Percentiles rank a stretch among this genome's conserved stretches.
Evolutionary conservation across 2,888 invertebrate species (phyloP).

Genomic region (Tridacna gigas): DNA sequence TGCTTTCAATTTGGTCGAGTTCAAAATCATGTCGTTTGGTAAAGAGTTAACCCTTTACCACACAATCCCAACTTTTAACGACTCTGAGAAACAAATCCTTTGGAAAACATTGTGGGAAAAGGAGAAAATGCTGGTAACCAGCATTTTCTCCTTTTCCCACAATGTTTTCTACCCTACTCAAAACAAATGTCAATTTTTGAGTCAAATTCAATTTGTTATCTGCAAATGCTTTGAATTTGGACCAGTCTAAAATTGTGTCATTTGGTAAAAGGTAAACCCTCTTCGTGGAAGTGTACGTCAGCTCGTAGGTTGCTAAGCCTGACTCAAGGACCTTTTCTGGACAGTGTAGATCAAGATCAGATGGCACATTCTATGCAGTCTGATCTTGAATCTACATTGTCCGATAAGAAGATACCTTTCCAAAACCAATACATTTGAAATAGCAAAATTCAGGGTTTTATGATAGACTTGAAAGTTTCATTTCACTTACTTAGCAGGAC

Average conservation of each 20-base stretch:
- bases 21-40: background rate
- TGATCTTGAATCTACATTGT: too few relatives aligned
- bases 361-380: too few relatives aligned
- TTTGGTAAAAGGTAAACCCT: background rate
- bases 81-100: background rate
- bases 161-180: background rate
- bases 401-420: too few relatives aligned
- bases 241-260: background rate
- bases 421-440: too few relatives aligned
- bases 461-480: too few relatives aligned
- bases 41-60: background rate
- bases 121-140: background rate
- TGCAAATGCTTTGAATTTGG: background rate
- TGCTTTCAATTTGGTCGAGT: background rate
- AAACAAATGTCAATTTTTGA: background rate
- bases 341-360: too few relatives aligned
- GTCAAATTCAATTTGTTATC: background rate
- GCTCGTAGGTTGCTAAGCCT: too few relatives aligned
- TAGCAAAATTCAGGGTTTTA: too few relatives aligned
- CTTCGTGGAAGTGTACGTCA: too few relatives aligned
- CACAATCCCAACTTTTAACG: background rate
- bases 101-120: slow-evolving; percentile 4
- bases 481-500: too few relatives aligned
- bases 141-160: background rate
- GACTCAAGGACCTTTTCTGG: too few relatives aligned